Percentiles rank a stretch among this genome's conserved stretches.
Evolutionary conservation across 2,113 vertebrate genomes (phyloP).

Genomic region (Acanthisitta chloris): DNA sequence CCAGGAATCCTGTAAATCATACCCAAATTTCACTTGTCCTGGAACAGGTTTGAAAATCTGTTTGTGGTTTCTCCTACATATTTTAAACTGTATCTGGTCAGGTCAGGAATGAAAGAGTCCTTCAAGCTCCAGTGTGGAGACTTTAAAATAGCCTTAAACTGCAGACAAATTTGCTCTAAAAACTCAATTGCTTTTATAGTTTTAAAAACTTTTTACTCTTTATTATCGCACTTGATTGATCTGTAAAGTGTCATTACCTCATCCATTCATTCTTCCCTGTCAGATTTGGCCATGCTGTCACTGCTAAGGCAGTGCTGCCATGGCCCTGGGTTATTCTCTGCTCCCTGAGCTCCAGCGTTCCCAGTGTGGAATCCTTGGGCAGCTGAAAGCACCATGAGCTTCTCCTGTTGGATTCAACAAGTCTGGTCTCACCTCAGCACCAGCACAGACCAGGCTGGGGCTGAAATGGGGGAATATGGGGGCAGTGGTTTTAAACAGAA

Average conservation of each 20-base stretch:
- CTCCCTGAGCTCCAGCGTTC: background rate
- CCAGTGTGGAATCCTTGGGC: background rate
- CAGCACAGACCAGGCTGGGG: background rate
- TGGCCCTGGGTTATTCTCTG: background rate
- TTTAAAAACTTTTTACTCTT: background rate
- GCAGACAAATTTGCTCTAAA: background rate
- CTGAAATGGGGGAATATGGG: background rate
- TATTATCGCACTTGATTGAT: background rate
- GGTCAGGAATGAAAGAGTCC: background rate
- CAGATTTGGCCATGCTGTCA: fast-evolving
- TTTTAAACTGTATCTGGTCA: slow-evolving; percentile 37
- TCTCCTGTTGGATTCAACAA: background rate
- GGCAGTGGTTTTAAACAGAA: too few species aligned
- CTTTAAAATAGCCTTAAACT: background rate
- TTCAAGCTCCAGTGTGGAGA: background rate
- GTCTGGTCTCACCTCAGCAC: background rate
- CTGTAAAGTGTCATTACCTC: background rate
- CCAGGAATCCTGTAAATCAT: slow-evolving; percentile 58
- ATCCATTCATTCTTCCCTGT: background rate
- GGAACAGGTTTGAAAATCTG: slow-evolving; percentile 64
- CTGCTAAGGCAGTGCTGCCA: fast-evolving
- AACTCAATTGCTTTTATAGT: background rate
- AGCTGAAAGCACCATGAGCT: background rate
- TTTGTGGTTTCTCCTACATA: slow-evolving; percentile 52
- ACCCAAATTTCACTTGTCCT: slow-evolving; percentile 51